Conservation (phyloP, 2,797 vertebrate genomes). For the Labeo calbasu region DNA sequence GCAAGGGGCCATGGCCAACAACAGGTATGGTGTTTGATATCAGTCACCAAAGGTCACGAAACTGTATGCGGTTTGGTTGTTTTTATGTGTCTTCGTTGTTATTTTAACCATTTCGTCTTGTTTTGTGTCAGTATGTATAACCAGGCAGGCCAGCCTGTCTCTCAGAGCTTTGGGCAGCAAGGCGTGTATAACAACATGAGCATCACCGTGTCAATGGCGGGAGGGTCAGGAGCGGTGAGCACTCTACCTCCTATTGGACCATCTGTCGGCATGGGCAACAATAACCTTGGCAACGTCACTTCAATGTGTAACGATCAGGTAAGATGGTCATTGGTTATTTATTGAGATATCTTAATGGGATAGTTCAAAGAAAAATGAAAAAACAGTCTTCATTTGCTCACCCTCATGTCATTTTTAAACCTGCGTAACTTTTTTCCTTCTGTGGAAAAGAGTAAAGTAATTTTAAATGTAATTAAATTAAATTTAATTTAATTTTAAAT, state of each 20-base stretch:
- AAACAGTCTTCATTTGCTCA: background rate
- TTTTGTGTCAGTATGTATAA: constrained; percentile 76
- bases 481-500: too few species aligned
- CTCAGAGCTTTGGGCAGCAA: constrained; percentile 81
- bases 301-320: constrained; percentile 90
- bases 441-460: background rate
- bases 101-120: background rate
- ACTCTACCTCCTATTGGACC: constrained; percentile 88
- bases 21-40: constrained; percentile 73
- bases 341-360: background rate
- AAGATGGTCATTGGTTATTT: constrained; percentile 2
- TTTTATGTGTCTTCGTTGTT: background rate
- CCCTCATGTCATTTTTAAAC: background rate
- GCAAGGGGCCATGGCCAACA: constrained; percentile 83
- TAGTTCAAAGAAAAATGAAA: background rate
- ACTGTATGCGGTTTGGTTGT: background rate
- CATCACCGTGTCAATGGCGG: constrained; percentile 96
- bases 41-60: background rate
- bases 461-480: too few species aligned
- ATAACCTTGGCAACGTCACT: constrained; percentile 85
- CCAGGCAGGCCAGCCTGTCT: constrained; percentile 81
- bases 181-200: constrained; percentile 98
- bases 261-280: constrained; percentile 86
- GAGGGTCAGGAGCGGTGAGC: constrained; percentile 82
- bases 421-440: too few species aligned